Percentiles rank a stretch among this genome's conserved stretches.
Conservation (phyloP, 2,888 invertebrate species). For the Ypsolopha sequella region DNA sequence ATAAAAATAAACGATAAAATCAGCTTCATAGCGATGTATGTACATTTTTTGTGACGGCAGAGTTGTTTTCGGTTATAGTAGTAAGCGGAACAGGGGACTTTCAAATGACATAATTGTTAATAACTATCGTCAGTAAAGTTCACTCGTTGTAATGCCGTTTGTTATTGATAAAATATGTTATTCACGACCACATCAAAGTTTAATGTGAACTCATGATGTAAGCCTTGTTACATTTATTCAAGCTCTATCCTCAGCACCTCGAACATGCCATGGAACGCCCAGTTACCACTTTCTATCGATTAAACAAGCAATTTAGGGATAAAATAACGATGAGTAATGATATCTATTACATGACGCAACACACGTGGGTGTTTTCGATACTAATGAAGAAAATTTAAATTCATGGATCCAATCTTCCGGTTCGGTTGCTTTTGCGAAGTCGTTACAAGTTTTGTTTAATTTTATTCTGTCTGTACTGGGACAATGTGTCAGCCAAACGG, state of each 20-base stretch:
- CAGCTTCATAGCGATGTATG: too few species aligned
- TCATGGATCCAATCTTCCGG: slow-evolving; percentile 47
- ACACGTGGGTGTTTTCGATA: slow-evolving; percentile 22
- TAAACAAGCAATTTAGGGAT: slow-evolving; percentile 31
- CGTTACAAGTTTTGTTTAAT: slow-evolving; percentile 50
- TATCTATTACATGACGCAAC: slow-evolving; percentile 35
- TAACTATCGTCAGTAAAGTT: slow-evolving; percentile 31
- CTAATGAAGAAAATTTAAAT: slow-evolving; percentile 19
- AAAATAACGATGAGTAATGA: slow-evolving; percentile 27
- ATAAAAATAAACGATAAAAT: too few species aligned
- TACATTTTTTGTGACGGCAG: too few species aligned
- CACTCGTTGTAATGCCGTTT: slow-evolving; percentile 66
- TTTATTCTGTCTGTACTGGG: slow-evolving; percentile 42
- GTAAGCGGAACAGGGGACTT: background rate
- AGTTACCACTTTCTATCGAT: slow-evolving; percentile 41
- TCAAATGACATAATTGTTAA: background rate
- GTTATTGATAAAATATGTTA: slow-evolving; percentile 57
- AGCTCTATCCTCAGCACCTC: background rate
- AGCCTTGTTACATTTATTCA: slow-evolving; percentile 16
- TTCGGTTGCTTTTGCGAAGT: slow-evolving; percentile 38
- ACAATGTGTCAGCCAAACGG: slow-evolving; percentile 54
- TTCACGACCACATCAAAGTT: too few species aligned
- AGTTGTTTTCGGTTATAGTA: background rate
- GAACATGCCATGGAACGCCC: slow-evolving; percentile 1
- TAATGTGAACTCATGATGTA: slow-evolving; percentile 22